phyloP scores from a whole-genome alignment of 2,888 invertebrate genomes.

The Lumbricus terrestris region DNA sequence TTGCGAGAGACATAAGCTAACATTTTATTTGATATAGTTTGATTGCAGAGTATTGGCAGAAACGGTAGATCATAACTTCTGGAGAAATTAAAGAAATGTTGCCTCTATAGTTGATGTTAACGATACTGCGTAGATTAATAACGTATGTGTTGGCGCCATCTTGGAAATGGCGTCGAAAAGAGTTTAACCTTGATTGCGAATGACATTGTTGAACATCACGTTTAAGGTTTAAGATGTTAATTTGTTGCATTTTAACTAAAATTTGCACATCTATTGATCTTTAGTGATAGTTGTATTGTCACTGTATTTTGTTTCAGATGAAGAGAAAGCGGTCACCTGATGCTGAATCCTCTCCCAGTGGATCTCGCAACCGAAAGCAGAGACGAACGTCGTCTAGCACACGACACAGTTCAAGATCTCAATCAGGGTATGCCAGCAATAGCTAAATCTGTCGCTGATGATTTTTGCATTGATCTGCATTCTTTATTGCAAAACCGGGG shows the following conservation, averaged over 20 bases:
- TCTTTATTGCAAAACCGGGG: too few relatives aligned
- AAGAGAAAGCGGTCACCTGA: conserved; percentile 7
- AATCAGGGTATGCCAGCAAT: conserved; percentile 8
- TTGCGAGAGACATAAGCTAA: background rate
- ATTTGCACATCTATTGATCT: background rate
- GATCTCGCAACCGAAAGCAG: background rate
- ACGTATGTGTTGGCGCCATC: background rate
- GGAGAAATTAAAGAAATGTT: background rate
- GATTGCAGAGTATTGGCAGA: background rate
- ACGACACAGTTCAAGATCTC: background rate
- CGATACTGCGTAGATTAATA: background rate
- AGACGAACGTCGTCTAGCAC: conserved; percentile 5
- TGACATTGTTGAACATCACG: background rate
- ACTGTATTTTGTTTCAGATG: background rate
- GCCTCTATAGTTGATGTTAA: background rate
- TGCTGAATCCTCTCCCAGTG: background rate
- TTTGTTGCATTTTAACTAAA: background rate
- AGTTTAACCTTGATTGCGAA: background rate
- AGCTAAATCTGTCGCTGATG: too few relatives aligned
- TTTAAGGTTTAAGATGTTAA: background rate
- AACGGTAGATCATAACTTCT: background rate
- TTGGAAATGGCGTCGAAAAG: background rate
- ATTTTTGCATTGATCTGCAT: too few relatives aligned
- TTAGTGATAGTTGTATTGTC: background rate
- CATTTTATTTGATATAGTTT: background rate